Conservation (phyloP, 1,140 invertebrate species). For the Leptopilina clavipes region DNA sequence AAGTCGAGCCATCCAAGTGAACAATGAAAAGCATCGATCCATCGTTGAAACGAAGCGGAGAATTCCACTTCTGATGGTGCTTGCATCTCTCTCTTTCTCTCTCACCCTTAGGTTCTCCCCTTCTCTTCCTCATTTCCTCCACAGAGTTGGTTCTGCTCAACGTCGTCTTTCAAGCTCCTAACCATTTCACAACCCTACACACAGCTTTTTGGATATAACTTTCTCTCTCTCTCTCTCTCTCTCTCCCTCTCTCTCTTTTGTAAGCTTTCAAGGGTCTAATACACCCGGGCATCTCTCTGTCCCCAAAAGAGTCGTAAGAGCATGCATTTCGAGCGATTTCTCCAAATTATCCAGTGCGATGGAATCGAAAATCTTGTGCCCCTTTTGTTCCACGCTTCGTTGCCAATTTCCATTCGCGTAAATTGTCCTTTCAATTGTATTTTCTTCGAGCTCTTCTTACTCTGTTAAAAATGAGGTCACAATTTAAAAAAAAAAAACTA, state of each 20-base stretch:
- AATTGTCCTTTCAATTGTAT: conserved; percentile 28
- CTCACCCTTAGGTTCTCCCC: neutral
- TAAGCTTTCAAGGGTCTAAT: conserved; percentile 10
- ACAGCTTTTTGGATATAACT: neutral
- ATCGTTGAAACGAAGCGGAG: conserved; percentile 18
- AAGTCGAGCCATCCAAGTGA: conserved; percentile 29
- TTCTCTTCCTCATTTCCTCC: neutral
- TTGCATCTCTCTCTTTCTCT: neutral
- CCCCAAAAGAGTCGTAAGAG: conserved; percentile 29
- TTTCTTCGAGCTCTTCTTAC: neutral
- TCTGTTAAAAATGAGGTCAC: no score
- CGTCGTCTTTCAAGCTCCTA: conserved; percentile 26
- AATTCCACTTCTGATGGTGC: conserved; percentile 28
- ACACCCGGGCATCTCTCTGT: neutral
- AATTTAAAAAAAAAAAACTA: neutral
- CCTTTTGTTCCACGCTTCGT: conserved; percentile 21
- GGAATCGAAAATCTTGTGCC: conserved; percentile 22
- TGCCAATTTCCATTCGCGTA: conserved; percentile 24
- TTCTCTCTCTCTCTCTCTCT: neutral
- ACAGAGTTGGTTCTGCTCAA: conserved; percentile 27
- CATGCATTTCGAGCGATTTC: conserved; percentile 25
- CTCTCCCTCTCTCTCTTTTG: neutral
- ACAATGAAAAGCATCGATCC: conserved; percentile 33
- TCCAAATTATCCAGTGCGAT: conserved; percentile 24
- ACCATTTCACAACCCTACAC: conserved; percentile 3